Percentiles rank a stretch among this genome's conserved stretches.
phyloP scores from a whole-genome alignment of 2,113 vertebrate species.

The Cyprinodon tularosa region DNA sequence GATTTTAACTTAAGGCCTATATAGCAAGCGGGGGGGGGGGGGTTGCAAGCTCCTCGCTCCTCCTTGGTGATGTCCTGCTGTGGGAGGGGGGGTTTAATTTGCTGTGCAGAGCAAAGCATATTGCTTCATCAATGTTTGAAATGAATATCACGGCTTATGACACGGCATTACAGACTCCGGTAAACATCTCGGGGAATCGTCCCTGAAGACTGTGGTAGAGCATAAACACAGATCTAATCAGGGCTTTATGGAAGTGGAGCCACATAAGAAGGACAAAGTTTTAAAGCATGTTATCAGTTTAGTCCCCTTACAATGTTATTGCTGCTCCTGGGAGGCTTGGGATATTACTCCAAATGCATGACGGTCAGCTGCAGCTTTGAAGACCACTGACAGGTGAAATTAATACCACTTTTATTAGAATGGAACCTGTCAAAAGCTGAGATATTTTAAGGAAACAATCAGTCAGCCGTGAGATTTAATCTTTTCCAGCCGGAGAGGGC shows the following conservation, averaged over 20 bases:
- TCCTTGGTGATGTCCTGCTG: too few relatives aligned
- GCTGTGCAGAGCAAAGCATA: too few relatives aligned
- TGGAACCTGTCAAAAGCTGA: not conserved
- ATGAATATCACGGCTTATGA: too few relatives aligned
- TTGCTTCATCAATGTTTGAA: too few relatives aligned
- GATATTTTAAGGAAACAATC: not conserved
- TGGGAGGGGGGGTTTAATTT: too few relatives aligned
- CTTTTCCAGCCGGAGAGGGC: not conserved
- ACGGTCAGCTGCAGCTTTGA: not conserved
- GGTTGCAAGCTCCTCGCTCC: too few relatives aligned
- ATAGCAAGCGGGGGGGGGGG: too few relatives aligned
- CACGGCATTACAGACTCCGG: too few relatives aligned
- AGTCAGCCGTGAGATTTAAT: not conserved
- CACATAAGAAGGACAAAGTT: slow-evolving; percentile 14
- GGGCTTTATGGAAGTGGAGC: slow-evolving; percentile 5
- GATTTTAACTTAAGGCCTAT: too few relatives aligned
- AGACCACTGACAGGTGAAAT: slow-evolving; percentile 6
- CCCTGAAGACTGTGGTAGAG: not conserved
- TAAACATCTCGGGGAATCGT: too few relatives aligned
- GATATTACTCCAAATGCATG: not conserved
- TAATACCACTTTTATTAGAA: not conserved
- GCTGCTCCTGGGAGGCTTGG: slow-evolving; percentile 10
- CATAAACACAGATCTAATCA: slow-evolving; percentile 7
- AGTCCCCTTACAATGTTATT: slow-evolving; percentile 15
- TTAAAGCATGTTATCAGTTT: slow-evolving; percentile 19